Evolutionary conservation across 2,797 vertebrate genomes (phyloP).

Genomic region (Sebastes nivosus): DNA sequence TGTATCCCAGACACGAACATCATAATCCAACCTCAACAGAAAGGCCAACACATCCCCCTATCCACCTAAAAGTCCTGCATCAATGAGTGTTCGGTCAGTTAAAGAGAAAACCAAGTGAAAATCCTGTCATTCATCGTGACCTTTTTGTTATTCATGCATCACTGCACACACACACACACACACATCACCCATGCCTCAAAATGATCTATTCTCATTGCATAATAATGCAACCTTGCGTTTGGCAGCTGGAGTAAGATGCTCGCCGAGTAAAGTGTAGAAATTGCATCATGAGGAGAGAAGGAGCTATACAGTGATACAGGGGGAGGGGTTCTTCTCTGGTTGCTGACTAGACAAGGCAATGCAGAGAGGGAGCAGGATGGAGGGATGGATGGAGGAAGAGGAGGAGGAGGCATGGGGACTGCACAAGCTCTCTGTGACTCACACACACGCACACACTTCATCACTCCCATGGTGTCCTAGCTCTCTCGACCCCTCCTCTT

Average conservation of each 20-base stretch:
- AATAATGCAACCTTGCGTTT: background rate
- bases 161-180: background rate
- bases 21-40: background rate
- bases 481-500: constrained; percentile 24
- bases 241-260: background rate
- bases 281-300: constrained; percentile 56
- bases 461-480: constrained; percentile 24
- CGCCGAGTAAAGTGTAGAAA: constrained; percentile 31
- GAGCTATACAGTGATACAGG: constrained; percentile 44
- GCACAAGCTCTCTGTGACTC: constrained; percentile 61
- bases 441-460: constrained; percentile 25
- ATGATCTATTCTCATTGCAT: constrained; percentile 11
- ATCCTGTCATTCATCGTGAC: constrained; percentile 26
- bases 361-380: constrained; percentile 57
- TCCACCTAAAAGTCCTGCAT: background rate
- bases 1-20: background rate
- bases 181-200: background rate
- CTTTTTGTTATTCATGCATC: constrained; percentile 23
- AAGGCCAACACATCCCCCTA: background rate
- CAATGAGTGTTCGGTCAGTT: background rate
- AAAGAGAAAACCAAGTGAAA: constrained; percentile 9
- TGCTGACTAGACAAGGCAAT: constrained; percentile 64
- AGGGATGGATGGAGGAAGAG: constrained; percentile 33
- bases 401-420: constrained; percentile 32
- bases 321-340: constrained; percentile 49